Base-by-base conservation (phyloP, 1,140 invertebrate genomes). In the Agraylea sexmaculata region DNA sequence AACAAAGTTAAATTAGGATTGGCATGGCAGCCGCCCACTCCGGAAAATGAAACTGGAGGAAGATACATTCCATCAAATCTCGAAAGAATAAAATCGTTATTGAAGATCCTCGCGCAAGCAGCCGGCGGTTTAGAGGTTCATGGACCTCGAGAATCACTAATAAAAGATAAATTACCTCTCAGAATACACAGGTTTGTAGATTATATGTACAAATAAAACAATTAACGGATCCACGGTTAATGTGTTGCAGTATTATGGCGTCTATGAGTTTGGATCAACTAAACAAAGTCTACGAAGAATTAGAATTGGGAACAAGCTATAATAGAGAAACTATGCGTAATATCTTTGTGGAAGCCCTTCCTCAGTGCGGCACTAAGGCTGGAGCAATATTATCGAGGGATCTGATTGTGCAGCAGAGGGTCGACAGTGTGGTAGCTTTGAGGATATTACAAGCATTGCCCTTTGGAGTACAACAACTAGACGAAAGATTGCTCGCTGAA, bases 261-360 rank as follows among this genome's bases (percentile, higher is more conserved):
- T 64, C 64, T 49, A 54, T 75, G 36, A 61, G 70, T 15, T 64
- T 65, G 23, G 57, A 64, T 0, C 67, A 66, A 1, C 57, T 77
- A 10, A 59, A 60, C 2, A 58, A 62, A 19, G 55, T 75, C 0
- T 73, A 74, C 46, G 56, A 64, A 2, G 68, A 71, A 31, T 57
- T 77, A 7, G 68, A 70, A 10, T 53, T 77, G 2, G 74, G 74
- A 2, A 78, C 74, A 0, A 76, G 73, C 31, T 77, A 77, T 45
- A 62, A 69, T 2, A 62, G 74, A 49, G 74, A 78, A 49, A 77
- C 74, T 0, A 69, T 73, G 17, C 63, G 76, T 21, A 80, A 81
- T 49, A 74, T 83, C 42, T 82, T 83, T 51, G 58, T 80, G 42
- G 78, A 83, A 53, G 67, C 78, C 4, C 62, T 83, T n/a, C 78